These are phyloP conservation scores for Phenganax marumi DNA, from an alignment of 92 coral and sea anemone genomes.

Conservation along the genomic window DNA sequence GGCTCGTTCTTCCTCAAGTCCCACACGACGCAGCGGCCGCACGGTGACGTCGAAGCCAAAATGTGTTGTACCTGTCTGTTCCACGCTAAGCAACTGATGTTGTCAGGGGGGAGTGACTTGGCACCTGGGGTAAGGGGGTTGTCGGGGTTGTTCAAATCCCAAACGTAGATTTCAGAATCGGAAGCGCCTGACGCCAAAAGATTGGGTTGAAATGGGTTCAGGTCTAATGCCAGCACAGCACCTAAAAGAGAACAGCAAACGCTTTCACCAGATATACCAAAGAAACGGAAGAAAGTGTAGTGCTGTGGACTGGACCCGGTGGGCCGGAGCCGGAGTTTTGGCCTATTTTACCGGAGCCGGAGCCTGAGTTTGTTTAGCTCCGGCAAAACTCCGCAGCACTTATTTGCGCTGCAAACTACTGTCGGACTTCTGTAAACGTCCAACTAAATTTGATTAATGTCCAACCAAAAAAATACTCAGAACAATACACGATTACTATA, in stretches of 20 bases:
- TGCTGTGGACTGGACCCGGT: too few relatives aligned
- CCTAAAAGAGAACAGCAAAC: conserved; percentile 49
- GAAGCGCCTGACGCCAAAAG: conserved; percentile 95
- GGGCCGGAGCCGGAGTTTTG: too few relatives aligned
- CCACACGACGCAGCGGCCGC: conserved; percentile 99
- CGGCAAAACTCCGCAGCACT: too few relatives aligned
- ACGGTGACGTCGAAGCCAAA: conserved; percentile 87
- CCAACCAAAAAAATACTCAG: too few relatives aligned
- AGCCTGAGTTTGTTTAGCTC: too few relatives aligned
- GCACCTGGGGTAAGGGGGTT: conserved; percentile 91
- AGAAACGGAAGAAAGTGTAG: not conserved
- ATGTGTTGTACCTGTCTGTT: conserved; percentile 96
- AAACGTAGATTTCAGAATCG: conserved; percentile 93
- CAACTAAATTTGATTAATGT: too few relatives aligned
- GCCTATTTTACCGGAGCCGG: too few relatives aligned
- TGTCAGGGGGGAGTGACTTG: conserved; percentile 85
- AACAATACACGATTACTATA: too few relatives aligned
- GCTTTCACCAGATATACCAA: not conserved
- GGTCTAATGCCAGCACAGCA: conserved; percentile 94
- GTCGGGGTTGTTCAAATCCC: conserved; percentile 89
- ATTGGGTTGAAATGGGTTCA: conserved; percentile 90
- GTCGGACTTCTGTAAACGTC: too few relatives aligned
- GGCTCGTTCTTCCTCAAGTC: conserved; percentile 95
- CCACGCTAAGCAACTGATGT: conserved; percentile 94
- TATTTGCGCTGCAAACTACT: too few relatives aligned